These are phyloP conservation scores for Ceramica pisi DNA, from an alignment of 2,888 invertebrate genomes.

Conservation along the genomic window DNA sequence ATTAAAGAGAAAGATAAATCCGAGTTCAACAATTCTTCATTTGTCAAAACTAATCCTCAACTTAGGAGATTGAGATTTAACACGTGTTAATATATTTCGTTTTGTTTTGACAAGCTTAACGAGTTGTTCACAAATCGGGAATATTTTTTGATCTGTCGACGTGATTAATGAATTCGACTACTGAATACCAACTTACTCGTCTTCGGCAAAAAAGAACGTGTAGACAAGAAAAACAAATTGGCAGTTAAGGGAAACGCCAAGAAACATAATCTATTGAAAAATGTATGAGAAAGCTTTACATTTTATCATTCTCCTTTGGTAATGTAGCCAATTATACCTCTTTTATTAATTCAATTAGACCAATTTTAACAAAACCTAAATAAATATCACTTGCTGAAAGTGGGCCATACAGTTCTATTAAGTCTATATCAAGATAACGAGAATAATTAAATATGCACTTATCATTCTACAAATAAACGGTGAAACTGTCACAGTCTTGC, in stretches of 20 bases:
- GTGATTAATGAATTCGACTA: conserved; percentile 48
- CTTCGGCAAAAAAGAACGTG: neutral
- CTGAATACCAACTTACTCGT: conserved; percentile 2
- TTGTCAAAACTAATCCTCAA: conserved; percentile 55
- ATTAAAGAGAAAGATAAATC: conserved; percentile 3
- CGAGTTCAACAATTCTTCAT: conserved; percentile 37
- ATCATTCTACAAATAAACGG: conserved; percentile 63
- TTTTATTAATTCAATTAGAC: conserved; percentile 7
- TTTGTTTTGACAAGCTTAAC: conserved; percentile 66
- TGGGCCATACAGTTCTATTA: conserved; percentile 57
- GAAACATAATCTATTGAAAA: conserved; percentile 11
- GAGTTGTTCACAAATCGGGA: conserved; percentile 51
- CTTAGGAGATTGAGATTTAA: conserved; percentile 40
- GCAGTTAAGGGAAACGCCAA: conserved; percentile 17
- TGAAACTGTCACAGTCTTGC: conserved; percentile 46
- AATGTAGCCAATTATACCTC: neutral
- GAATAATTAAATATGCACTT: conserved; percentile 58
- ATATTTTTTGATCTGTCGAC: conserved; percentile 43
- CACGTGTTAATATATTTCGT: conserved; percentile 51
- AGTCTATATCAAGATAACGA: conserved; percentile 60
- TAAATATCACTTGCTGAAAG: conserved; percentile 38
- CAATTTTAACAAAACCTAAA: conserved; percentile 35
- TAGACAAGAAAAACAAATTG: conserved; percentile 30
- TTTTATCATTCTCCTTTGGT: conserved; percentile 1
- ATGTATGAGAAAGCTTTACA: neutral